phyloP scores from a whole-genome alignment of 2,797 vertebrate species.

The Semotilus atromaculatus region DNA sequence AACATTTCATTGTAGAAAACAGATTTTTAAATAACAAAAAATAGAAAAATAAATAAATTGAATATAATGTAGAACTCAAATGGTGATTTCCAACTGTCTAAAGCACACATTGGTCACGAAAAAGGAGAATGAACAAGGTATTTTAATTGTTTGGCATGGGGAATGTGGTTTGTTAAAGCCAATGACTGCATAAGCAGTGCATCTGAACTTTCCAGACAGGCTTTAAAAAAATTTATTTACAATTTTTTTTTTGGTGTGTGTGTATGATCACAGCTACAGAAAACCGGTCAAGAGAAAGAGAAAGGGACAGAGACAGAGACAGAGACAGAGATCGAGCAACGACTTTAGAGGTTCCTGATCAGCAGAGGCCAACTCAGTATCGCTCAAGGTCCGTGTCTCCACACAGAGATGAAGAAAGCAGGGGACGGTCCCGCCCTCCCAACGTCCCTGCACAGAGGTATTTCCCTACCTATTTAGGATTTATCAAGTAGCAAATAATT shows the following conservation, averaged over 20 bases:
- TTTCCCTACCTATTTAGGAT: conserved; percentile 23
- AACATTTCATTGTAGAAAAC: neutral
- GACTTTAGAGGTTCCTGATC: conserved; percentile 94
- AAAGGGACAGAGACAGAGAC: conserved; percentile 67
- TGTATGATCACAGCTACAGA: conserved; percentile 77
- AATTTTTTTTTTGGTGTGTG: conserved; percentile 18
- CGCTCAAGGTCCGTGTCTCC: conserved; percentile 97
- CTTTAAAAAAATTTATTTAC: conserved; percentile 36
- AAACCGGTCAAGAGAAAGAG: conserved; percentile 82
- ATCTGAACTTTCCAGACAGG: conserved; percentile 1
- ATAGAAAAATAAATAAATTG: neutral
- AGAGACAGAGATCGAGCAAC: conserved; percentile 75
- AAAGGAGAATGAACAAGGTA: conserved; percentile 45
- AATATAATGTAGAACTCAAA: neutral
- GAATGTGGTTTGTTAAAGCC: conserved; percentile 50
- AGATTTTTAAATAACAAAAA: neutral
- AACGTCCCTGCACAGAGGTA: conserved; percentile 96
- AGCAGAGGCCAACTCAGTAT: conserved; percentile 89
- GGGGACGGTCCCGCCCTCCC: conserved; percentile 89
- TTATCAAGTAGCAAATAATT: neutral
- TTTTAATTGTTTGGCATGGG: conserved; percentile 7
- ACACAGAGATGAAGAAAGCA: conserved; percentile 92
- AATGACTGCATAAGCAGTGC: conserved; percentile 46
- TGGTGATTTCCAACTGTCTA: neutral
- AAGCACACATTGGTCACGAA: neutral